A percentile compares a stretch with the other conserved stretches of the same genome.
These are phyloP conservation scores for Ramphastos sulfuratus DNA, from an alignment of 2,113 vertebrate genomes.

Conservation along the genomic window DNA sequence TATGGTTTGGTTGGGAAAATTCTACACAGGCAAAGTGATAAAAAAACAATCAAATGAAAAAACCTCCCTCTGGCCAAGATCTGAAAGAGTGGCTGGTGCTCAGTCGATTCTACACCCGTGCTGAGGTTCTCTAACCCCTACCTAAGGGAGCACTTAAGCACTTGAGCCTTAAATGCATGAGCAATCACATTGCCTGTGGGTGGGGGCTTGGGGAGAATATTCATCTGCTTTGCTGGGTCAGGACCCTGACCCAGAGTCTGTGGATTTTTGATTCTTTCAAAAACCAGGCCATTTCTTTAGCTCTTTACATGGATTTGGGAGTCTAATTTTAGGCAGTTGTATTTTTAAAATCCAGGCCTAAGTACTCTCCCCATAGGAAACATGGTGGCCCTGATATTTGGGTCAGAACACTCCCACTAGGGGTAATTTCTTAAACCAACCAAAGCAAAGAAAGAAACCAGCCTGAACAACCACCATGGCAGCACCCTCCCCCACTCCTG, in stretches of 20 bases:
- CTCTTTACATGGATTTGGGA: neutral
- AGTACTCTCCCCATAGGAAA: neutral
- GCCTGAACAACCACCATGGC: neutral
- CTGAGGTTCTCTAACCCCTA: constrained; percentile 6
- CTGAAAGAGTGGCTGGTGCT: neutral
- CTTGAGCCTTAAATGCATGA: constrained; percentile 28
- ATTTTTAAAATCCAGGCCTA: neutral
- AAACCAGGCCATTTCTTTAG: constrained; percentile 14
- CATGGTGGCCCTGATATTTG: neutral
- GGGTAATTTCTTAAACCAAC: neutral
- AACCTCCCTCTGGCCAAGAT: neutral
- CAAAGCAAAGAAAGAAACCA: neutral
- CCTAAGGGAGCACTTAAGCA: constrained; percentile 53
- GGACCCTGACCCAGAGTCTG: neutral
- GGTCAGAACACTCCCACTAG: neutral
- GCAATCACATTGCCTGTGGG: neutral
- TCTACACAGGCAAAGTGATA: neutral
- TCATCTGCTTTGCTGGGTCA: constrained; percentile 29
- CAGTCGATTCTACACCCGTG: neutral
- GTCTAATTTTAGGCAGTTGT: constrained; percentile 9
- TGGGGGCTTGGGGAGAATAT: neutral
- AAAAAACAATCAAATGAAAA: constrained; percentile 17
- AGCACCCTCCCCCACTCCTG: neutral
- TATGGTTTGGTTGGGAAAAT: neutral
- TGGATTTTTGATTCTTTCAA: constrained; percentile 7